Evolutionary conservation across 2,113 vertebrate genomes (phyloP), one percentile per base, ranked within the genome.

Genomic region (Calypte anna): DNA sequence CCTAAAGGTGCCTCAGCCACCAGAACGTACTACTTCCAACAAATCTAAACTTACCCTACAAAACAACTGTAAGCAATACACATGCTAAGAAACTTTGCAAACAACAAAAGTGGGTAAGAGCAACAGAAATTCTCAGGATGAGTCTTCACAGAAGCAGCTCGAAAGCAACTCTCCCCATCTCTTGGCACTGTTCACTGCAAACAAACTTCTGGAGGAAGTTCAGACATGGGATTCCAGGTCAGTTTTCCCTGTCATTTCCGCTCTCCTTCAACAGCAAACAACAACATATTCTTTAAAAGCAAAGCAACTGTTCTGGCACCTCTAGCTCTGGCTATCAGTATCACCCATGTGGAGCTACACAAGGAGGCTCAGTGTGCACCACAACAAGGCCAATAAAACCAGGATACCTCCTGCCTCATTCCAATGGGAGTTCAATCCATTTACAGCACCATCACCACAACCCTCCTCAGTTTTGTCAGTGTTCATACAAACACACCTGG

Each of bases 341-440:
- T 23, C 5, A 0, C 8, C 43, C 66, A 59, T 1, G 1, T 6
- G 5, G 50, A 59, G 27, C 6, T 43, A 63, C 3, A 0, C 2
- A 10, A 67, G 16, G 40, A 55, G 24, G 7, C 7, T 8, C 23
- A 67, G 36, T 0, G 6, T 7, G 10, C 3, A 3, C 18, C 18
- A 74, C 38, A 12, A 24, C 16, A 46, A 40, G 10, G 24, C 27
- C 55, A 27, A 27, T 7, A 23, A 7, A 22, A 24, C 0, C 0
- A 44, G 24, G 55, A 78, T n/a, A 54, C 24, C 55, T 76, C 9
- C 23, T 33, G 46, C 61, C 66, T 40, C 72, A 36, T 48, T 27
- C 54, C 50, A 20, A 6, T 3, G 17, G 15, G 17, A 66, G 7
- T 9, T 62, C 28, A 58, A 54, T 24, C 24, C 31, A 8, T 25